Evolutionary conservation across 92 coral and sea anemone genomes (phyloP).

Genomic region (Plumapathes pennacea): DNA sequence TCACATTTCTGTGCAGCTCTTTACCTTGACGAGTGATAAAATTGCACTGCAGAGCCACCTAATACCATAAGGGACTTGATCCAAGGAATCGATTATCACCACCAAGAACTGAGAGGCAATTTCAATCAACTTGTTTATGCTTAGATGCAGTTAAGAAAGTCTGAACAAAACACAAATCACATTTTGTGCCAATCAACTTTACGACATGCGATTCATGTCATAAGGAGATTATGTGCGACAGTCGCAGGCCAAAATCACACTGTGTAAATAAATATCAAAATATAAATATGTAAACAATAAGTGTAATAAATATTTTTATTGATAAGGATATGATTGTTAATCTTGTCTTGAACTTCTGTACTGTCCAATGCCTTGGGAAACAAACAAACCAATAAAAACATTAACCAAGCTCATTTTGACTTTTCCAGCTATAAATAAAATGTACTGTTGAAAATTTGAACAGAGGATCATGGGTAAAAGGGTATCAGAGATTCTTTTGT

Average conservation of each 20-base stretch:
- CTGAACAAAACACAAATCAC: no score
- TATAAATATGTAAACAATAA: background rate
- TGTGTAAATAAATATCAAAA: background rate
- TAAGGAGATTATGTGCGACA: no score
- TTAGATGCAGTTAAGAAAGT: conserved; percentile 72
- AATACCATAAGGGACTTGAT: conserved; percentile 91
- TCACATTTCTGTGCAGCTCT: background rate
- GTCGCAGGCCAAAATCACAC: no score
- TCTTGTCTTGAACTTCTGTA: conserved; percentile 56
- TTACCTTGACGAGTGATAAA: conserved; percentile 73
- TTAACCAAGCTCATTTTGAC: background rate
- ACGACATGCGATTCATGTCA: no score
- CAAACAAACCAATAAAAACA: background rate
- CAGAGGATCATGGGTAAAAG: no score
- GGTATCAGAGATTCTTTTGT: no score
- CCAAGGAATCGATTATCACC: conserved; percentile 67
- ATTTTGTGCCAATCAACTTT: no score
- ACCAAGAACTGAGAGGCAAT: conserved; percentile 75
- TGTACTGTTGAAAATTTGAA: background rate
- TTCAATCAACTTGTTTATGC: conserved; percentile 60
- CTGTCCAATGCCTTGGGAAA: conserved; percentile 81
- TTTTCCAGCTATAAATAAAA: background rate
- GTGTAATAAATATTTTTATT: background rate
- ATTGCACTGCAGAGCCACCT: conserved; percentile 94
- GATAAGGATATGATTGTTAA: conserved; percentile 90